phyloP scores from a whole-genome alignment of 2,797 vertebrate species.

The Jordanella pulchra region DNA sequence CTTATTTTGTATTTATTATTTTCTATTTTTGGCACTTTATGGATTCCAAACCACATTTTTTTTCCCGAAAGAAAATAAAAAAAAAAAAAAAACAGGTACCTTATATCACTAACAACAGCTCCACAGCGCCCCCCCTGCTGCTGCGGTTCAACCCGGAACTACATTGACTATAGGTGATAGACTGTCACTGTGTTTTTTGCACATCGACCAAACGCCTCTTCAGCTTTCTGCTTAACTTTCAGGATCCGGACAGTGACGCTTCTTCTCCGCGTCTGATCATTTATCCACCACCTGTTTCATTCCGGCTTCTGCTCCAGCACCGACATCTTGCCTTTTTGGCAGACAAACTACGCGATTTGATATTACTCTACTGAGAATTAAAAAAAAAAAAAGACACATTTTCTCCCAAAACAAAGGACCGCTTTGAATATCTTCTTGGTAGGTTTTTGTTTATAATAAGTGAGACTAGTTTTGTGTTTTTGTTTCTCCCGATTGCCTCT shows the following conservation, averaged over 20 bases:
- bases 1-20: too few species aligned
- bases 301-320: not conserved
- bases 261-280: not conserved
- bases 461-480: not conserved
- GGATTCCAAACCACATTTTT: not conserved
- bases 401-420: not conserved
- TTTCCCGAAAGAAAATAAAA: too few species aligned
- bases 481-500: not conserved
- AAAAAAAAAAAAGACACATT: not conserved
- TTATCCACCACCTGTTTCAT: not conserved
- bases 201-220: not conserved
- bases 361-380: not conserved
- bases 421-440: not conserved
- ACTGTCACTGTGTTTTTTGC: not conserved
- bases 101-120: not conserved
- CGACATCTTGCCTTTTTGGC: not conserved
- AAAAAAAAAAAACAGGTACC: too few species aligned
- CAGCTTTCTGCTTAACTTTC: too few species aligned
- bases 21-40: not conserved
- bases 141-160: slow-evolving; percentile 35
- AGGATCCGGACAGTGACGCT: too few species aligned
- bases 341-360: not conserved
- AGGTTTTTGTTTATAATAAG: not conserved
- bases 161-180: not conserved
- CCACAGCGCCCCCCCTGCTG: slow-evolving; percentile 46